Evolutionary conservation across 2,888 invertebrate species (phyloP), one percentile per base, ranked within the genome.

Genomic region (Tanypteryx hageni): DNA sequence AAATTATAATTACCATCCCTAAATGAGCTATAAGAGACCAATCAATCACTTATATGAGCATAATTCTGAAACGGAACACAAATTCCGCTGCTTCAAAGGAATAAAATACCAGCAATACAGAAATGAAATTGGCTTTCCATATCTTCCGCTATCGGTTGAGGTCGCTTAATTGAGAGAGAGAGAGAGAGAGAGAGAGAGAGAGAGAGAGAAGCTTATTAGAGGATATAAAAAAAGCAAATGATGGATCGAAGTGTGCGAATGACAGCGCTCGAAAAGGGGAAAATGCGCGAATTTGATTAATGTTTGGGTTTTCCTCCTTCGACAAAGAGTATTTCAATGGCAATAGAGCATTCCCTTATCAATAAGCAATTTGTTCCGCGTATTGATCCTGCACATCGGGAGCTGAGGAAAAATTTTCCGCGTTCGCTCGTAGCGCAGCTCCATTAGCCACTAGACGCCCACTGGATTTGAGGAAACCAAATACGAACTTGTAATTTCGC

Each of bases 201-300:
- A n/a, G 13, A 27, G 27, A 27, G 76, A 76, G 27, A 76, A 76
- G 76, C 76, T 76, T 76, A 76, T 76, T 76, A 76, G 27, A 27
- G 76, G 76, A 76, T 27, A 44, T 44, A 3, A 44, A 11, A 76
- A 76, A 76, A 76, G 22, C 22, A 76, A 76, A 22, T 76, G 76
- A 76, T 76, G 76, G 76, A 76, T 76, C 13, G 76, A 76, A 27
- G 76, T 22, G 76, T 76, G 76, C 13, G 18, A 27, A 76, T 76
- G 76, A 76, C 76, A 13, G 76, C 22, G 27, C 22, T 76, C 22
- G 44, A 44, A 44, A 44, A 44, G 1, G 44, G 44, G 44, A 76
- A 76, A 76, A n/a, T 76, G 76, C 76, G 76, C 22, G 76, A 76
- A 76, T 76, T 76, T 76, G 76, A 76, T 76, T 76, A 76, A 76